Conservation (phyloP, 2,888 invertebrate genomes). For the Carpatolechia fugitivella region DNA sequence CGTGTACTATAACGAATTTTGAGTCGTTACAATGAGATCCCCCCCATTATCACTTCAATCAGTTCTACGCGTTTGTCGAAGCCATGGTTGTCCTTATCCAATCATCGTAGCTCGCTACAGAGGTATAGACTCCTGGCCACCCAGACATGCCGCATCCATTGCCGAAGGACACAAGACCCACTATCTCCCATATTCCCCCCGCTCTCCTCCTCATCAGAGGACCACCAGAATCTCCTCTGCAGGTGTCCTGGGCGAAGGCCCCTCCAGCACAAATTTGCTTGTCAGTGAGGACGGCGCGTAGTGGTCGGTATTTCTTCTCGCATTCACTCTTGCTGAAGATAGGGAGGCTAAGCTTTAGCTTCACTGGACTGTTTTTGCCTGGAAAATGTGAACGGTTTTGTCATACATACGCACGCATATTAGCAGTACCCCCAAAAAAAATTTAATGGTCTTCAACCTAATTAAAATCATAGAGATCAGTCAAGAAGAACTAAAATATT, state of each 20-base stretch:
- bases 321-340: conserved; percentile 77
- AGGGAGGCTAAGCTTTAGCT: conserved; percentile 81
- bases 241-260: conserved; percentile 83
- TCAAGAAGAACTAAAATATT: too few relatives aligned
- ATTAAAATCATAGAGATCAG: too few relatives aligned
- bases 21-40: too few relatives aligned
- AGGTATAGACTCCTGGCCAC: conserved; percentile 84
- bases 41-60: not conserved
- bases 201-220: conserved; percentile 82
- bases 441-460: too few relatives aligned
- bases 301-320: conserved; percentile 62
- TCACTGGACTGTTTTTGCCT: conserved; percentile 78
- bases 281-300: conserved; percentile 69
- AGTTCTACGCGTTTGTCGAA: conserved; percentile 37
- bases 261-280: conserved; percentile 87
- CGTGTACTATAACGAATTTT: too few relatives aligned
- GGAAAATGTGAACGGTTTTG: too few relatives aligned
- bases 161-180: conserved; percentile 85
- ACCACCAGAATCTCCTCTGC: conserved; percentile 88
- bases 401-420: too few relatives aligned
- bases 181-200: conserved; percentile 75
- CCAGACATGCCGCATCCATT: conserved; percentile 82
- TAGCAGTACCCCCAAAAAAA: too few relatives aligned
- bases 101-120: conserved; percentile 77
- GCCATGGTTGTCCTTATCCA: conserved; percentile 78